Percentiles rank a stretch among this genome's conserved stretches.
Conservation (phyloP, 2,797 vertebrate species). For the Leuciscus waleckii region DNA sequence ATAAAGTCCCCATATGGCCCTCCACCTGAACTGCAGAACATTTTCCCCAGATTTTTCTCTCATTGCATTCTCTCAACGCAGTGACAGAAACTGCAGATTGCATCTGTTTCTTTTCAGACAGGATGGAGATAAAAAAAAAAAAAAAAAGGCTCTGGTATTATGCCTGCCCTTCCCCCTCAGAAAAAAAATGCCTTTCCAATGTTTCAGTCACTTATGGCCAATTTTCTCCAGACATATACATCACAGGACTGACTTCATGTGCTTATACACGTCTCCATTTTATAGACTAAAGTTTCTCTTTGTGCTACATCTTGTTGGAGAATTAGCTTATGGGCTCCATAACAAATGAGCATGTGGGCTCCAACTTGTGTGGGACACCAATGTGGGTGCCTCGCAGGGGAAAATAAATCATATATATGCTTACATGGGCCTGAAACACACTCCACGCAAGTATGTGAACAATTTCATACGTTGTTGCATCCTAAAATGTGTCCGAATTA, state of each 20-base stretch:
- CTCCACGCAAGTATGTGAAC: not conserved
- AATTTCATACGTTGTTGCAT: not conserved
- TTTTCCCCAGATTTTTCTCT: not conserved
- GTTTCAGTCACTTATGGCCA: constrained; percentile 22
- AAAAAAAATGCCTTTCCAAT: constrained; percentile 20
- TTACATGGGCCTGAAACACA: not conserved
- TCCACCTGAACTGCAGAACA: constrained; percentile 2
- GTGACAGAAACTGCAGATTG: constrained; percentile 26
- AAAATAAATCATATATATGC: not conserved
- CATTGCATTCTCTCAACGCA: not conserved
- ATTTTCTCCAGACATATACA: not conserved
- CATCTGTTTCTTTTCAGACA: constrained; percentile 53
- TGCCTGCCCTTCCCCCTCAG: constrained; percentile 15
- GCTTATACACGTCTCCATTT: not conserved
- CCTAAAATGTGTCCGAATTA: not conserved
- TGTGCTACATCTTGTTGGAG: not conserved
- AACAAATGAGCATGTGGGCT: not conserved
- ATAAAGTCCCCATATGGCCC: constrained; percentile 10
- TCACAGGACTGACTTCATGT: constrained; percentile 7
- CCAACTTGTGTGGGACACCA: not conserved
- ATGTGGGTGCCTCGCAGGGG: not conserved
- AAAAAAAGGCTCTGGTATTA: not conserved
- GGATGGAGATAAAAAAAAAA: constrained; percentile 34
- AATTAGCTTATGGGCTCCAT: too few species aligned
- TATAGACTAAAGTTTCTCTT: not conserved